Base-by-base conservation (phyloP, 2,113 vertebrate species). In the Monarcha castaneiventris region DNA sequence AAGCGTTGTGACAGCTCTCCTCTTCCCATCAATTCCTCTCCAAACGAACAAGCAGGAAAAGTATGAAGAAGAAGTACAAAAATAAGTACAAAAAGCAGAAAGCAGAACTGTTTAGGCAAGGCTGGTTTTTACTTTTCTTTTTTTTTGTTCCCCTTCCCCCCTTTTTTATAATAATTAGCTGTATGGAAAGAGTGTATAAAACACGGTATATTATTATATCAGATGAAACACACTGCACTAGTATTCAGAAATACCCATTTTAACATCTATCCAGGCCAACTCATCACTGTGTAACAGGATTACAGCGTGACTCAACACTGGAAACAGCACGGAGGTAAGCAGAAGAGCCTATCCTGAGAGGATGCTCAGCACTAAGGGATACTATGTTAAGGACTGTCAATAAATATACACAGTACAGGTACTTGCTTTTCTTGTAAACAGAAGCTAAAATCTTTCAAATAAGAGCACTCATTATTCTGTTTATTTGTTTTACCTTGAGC, bases 141-240 rank as follows among this genome's bases (percentile, higher is more conserved):
- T 11, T 56, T 22, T 18, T 27, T 6, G 5, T 18, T 18, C 29
- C 3, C 1, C 4, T 74, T 33, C 6, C 13, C 0, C 8, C 2
- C 1, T 30, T 17, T 13, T 13, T 17, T 54, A 12, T 54, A 71
- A 54, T 43, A 7, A 6, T 32, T 22, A 55, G 7, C 29, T 41
- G 4, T 3, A 13, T 23, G 15, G 22, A 74, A 74, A 66, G 12
- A 49, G 1, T 11, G 4, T 37, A 29, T 20, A 56, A 49, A 80
- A 56, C n/a, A 43, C 3, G 55, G 26, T 22, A 3, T 20, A 27
- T 32, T 17, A 15, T 46, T 27, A 68, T 22, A 63, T 51, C 49
- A 59, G 18, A 61, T 78, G 56, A 62, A 79, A 66, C 23, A 54
- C 17, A 22, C 4, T 63, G 20, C 9, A 54, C 18, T 41, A 76